These are phyloP conservation scores for Edolisoma coerulescens DNA, from an alignment of 2,113 vertebrate genomes.

Conservation along the genomic window DNA sequence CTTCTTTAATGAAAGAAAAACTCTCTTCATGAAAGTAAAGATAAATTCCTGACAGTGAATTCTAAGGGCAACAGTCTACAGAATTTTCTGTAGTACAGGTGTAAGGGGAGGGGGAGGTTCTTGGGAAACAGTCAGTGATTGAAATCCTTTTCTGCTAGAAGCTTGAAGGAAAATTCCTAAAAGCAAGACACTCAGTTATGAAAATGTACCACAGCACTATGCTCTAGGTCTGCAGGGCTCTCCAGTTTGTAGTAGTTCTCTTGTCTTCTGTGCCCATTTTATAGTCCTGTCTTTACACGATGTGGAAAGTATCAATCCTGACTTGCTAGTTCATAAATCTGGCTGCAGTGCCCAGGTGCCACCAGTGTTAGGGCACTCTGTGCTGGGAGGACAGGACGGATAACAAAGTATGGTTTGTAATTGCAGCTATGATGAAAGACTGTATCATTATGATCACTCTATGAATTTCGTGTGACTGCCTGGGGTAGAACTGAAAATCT, in stretches of 20 bases:
- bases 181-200: background rate
- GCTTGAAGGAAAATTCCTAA: background rate
- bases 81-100: background rate
- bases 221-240: background rate
- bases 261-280: background rate
- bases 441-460: background rate
- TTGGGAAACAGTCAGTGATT: background rate
- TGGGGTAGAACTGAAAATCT: background rate
- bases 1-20: constrained; percentile 44
- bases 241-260: background rate
- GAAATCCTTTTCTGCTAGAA: background rate
- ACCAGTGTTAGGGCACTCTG: background rate
- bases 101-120: background rate
- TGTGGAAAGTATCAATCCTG: background rate
- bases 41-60: background rate
- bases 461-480: accelerated
- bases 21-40: background rate
- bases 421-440: background rate
- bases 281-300: background rate
- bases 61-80: background rate
- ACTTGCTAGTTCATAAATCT: background rate
- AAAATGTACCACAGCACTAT: background rate
- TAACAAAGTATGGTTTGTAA: background rate
- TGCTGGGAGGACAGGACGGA: background rate
- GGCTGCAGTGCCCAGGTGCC: background rate